Percentiles rank a stretch among this genome's conserved stretches.
Conservation (phyloP, 2,113 vertebrate genomes). For the Chlamydotis undulata region DNA sequence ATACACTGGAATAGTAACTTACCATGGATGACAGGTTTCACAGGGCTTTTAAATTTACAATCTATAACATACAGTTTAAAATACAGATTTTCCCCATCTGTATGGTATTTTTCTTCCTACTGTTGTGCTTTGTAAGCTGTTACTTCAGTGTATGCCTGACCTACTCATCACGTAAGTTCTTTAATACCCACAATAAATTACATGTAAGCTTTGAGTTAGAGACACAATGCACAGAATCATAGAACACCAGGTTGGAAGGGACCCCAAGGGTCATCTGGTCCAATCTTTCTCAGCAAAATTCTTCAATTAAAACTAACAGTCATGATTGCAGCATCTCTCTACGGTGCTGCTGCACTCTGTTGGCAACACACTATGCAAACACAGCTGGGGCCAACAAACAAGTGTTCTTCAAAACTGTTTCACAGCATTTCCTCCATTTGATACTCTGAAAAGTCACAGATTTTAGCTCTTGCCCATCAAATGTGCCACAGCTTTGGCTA, state of each 20-base stretch:
- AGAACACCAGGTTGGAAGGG: background rate
- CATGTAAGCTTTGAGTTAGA: background rate
- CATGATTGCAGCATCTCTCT: background rate
- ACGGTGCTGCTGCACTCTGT: background rate
- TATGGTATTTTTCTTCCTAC: background rate
- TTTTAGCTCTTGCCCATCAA: background rate
- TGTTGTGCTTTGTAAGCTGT: background rate
- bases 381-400: background rate
- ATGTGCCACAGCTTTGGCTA: background rate
- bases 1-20: background rate
- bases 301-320: conserved; percentile 9
- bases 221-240: background rate
- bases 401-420: background rate
- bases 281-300: background rate
- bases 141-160: background rate
- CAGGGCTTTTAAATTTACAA: background rate
- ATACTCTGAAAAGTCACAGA: background rate
- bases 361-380: background rate
- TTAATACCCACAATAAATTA: conserved; percentile 31
- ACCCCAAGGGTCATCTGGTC: background rate
- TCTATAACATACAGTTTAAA: background rate
- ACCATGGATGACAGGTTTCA: background rate
- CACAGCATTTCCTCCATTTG: background rate
- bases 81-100: background rate
- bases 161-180: background rate